phyloP scores from a whole-genome alignment of 2,797 vertebrate species.

The Rhinella marina region DNA sequence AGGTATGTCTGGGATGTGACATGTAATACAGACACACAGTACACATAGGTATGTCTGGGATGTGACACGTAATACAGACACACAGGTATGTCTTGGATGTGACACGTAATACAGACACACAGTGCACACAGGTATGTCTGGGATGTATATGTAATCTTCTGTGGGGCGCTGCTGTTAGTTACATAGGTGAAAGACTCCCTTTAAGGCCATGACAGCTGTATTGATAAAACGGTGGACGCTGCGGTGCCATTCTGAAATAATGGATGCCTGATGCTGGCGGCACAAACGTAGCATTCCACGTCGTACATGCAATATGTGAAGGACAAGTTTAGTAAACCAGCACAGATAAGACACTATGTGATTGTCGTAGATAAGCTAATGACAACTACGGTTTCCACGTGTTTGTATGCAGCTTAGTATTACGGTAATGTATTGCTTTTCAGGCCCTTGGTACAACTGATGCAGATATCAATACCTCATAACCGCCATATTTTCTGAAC shows the following conservation, averaged over 20 bases:
- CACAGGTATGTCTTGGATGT: no score
- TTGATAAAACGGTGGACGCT: background rate
- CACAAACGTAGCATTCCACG: background rate
- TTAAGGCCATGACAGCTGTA: no score
- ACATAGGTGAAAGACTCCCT: no score
- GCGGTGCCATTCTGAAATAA: background rate
- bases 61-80: no score
- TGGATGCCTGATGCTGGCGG: background rate
- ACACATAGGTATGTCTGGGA: no score
- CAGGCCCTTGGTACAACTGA: background rate
- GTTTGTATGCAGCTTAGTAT: background rate
- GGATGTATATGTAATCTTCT: no score
- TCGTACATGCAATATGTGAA: background rate
- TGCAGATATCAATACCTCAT: constrained; percentile 34
- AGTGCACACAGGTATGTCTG: no score
- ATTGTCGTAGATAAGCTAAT: background rate
- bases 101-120: no score
- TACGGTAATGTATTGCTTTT: background rate
- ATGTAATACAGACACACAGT: no score
- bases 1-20: no score
- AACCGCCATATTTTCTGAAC: background rate
- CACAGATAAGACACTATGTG: background rate
- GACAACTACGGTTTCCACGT: background rate
- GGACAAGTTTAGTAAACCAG: background rate
- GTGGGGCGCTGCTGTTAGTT: no score